Percentiles rank a stretch among this genome's conserved stretches.
phyloP scores from a whole-genome alignment of 2,797 vertebrate genomes.

The Tokudaia tokunoshimensis region DNA sequence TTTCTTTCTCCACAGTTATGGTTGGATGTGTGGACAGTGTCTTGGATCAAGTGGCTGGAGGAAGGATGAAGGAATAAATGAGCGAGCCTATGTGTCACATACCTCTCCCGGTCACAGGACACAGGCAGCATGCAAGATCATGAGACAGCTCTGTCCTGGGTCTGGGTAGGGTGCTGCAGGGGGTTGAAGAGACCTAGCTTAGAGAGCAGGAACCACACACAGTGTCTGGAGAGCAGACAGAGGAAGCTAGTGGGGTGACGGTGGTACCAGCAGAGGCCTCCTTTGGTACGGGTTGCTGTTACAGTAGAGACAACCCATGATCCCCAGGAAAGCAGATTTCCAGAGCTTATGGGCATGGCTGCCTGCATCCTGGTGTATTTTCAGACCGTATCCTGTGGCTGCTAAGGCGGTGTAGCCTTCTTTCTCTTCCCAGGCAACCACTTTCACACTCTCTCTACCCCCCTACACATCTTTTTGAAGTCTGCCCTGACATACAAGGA shows the following conservation, averaged over 20 bases:
- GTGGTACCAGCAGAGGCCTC: rapidly evolving
- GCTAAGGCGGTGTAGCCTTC: not conserved
- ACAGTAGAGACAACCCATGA: rapidly evolving
- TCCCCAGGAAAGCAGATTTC: not conserved
- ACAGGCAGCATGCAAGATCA: rapidly evolving
- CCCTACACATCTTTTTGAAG: not conserved
- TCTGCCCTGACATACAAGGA: not conserved
- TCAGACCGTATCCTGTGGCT: too few relatives aligned
- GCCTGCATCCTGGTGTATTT: rapidly evolving
- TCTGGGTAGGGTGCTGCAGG: not conserved
- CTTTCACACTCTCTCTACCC: too few relatives aligned
- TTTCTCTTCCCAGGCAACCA: not conserved
- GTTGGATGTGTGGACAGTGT: not conserved
- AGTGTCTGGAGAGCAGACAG: not conserved
- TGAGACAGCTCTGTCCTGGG: not conserved
- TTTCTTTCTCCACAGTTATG: too few relatives aligned
- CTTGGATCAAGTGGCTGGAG: not conserved
- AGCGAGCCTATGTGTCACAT: rapidly evolving
- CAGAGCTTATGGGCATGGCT: rapidly evolving
- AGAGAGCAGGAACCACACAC: not conserved
- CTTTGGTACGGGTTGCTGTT: rapidly evolving
- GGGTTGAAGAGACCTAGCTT: rapidly evolving
- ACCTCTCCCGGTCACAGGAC: too few relatives aligned
- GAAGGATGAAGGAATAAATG: rapidly evolving
- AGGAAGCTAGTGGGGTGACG: too few relatives aligned